Percentiles rank a stretch among this genome's conserved stretches.
Conservation (phyloP, 2,888 invertebrate genomes). For the Drosophila tripunctata region DNA sequence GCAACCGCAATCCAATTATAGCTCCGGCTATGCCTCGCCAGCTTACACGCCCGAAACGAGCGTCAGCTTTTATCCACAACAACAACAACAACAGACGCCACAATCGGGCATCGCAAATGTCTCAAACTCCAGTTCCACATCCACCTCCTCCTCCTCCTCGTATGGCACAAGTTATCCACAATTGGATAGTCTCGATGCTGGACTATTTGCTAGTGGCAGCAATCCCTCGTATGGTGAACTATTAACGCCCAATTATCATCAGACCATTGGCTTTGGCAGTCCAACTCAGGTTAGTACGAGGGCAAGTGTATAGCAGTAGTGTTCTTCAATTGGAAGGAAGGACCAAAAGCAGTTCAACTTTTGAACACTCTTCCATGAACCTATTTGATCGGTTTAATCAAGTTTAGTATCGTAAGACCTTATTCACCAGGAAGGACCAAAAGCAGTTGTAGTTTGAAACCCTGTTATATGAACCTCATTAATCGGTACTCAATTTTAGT, state of each 20-base stretch:
- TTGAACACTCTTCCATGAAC: no score
- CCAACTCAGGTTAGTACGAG: slow-evolving; percentile 72
- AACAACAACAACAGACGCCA: slow-evolving; percentile 42
- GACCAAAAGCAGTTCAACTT: no score
- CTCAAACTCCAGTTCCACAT: background rate
- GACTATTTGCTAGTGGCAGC: slow-evolving; percentile 64
- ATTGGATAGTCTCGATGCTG: slow-evolving; percentile 75
- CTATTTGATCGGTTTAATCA: no score
- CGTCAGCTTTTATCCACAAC: slow-evolving; percentile 65
- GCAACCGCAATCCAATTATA: slow-evolving; percentile 81
- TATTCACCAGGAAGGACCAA: no score
- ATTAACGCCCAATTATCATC: slow-evolving; percentile 70
- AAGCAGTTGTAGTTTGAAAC: no score
- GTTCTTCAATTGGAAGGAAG: background rate
- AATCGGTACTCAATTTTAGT: no score
- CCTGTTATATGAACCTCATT: no score
- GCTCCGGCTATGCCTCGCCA: slow-evolving; percentile 82
- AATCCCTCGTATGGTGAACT: slow-evolving; percentile 81
- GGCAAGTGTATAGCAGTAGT: no score
- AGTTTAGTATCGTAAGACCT: no score
- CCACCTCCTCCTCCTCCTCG: slow-evolving; percentile 24
- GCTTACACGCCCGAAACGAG: slow-evolving; percentile 74
- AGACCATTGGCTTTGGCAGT: slow-evolving; percentile 68
- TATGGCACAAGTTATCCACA: slow-evolving; percentile 56
- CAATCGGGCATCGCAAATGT: slow-evolving; percentile 31